These are phyloP conservation scores for Holotrichia oblita DNA, from an alignment of 1,140 invertebrate genomes.

Conservation along the genomic window DNA sequence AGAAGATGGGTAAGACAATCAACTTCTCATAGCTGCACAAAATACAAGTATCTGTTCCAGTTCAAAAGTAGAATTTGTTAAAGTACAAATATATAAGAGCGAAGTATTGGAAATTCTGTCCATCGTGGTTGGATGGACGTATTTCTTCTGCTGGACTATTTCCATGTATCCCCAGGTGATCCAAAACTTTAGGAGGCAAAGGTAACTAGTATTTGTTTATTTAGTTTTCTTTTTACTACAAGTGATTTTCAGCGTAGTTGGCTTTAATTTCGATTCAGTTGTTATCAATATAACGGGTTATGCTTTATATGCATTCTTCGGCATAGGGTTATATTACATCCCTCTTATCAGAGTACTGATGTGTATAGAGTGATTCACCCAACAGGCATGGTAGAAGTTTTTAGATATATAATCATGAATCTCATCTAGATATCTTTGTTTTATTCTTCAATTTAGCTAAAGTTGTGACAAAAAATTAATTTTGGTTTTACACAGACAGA, in stretches of 20 bases:
- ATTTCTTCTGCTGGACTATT: conserved; percentile 97
- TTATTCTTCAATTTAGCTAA: no score
- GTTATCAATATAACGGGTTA: conserved; percentile 92
- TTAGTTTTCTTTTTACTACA: neutral
- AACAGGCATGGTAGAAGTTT: no score
- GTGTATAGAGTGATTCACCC: no score
- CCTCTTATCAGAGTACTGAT: conserved; percentile 75
- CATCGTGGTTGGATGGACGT: conserved; percentile 91
- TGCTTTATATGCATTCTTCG: conserved; percentile 91
- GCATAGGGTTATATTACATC: conserved; percentile 88
- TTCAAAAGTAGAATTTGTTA: neutral
- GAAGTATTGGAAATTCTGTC: neutral
- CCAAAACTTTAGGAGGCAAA: conserved; percentile 89
- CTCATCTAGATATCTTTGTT: no score
- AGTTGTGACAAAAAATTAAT: no score
- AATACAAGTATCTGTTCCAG: neutral
- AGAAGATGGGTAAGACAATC: neutral
- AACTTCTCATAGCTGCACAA: neutral
- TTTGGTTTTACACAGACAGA: no score
- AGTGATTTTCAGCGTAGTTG: conserved; percentile 80
- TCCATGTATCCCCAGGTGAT: conserved; percentile 97
- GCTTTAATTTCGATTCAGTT: conserved; percentile 95
- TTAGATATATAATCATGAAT: no score
- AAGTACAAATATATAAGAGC: conserved; percentile 12
- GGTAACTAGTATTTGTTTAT: conserved; percentile 49